Percentiles rank a stretch among this genome's conserved stretches.
Evolutionary conservation across 2,888 invertebrate species (phyloP).

Genomic region (Leptopilina syphax): DNA sequence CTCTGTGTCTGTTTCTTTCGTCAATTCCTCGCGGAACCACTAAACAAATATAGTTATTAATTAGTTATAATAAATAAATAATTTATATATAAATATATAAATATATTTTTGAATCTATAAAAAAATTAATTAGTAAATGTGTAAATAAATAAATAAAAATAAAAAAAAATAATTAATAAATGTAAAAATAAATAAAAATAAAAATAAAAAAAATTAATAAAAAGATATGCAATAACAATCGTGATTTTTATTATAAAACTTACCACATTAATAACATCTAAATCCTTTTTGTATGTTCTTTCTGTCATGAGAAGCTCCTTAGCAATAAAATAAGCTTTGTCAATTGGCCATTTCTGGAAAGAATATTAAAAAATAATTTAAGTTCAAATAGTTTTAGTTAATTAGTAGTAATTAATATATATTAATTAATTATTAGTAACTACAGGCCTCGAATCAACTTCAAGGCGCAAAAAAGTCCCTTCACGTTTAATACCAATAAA

Average conservation of each 20-base stretch:
- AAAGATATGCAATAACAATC: too few species aligned
- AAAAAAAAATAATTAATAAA: constrained; percentile 18
- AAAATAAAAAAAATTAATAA: background rate
- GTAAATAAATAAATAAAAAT: constrained; percentile 17
- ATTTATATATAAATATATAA: background rate
- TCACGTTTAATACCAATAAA: too few species aligned
- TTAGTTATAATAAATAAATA: constrained; percentile 2
- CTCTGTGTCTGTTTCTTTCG: constrained; percentile 81
- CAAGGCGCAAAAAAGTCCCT: too few species aligned
- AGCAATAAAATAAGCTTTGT: constrained; percentile 89
- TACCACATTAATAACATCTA: constrained; percentile 93
- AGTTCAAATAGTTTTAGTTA: too few species aligned
- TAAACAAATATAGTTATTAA: constrained; percentile 70
- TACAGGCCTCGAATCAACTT: too few species aligned
- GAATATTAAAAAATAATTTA: constrained; percentile 1
- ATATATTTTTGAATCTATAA: too few species aligned
- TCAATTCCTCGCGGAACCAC: constrained; percentile 87
- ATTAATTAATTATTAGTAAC: too few species aligned
- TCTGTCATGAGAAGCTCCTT: constrained; percentile 98
- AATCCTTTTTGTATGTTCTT: constrained; percentile 94
- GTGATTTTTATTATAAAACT: constrained; percentile 70
- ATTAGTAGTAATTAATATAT: too few species aligned
- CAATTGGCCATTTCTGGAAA: constrained; percentile 82
- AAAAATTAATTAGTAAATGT: too few species aligned
- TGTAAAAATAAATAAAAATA: constrained; percentile 29